A percentile compares a stretch with the other conserved stretches of the same genome.
phyloP scores from a whole-genome alignment of 2,888 invertebrate genomes.

The Sarcophaga rosellei region DNA sequence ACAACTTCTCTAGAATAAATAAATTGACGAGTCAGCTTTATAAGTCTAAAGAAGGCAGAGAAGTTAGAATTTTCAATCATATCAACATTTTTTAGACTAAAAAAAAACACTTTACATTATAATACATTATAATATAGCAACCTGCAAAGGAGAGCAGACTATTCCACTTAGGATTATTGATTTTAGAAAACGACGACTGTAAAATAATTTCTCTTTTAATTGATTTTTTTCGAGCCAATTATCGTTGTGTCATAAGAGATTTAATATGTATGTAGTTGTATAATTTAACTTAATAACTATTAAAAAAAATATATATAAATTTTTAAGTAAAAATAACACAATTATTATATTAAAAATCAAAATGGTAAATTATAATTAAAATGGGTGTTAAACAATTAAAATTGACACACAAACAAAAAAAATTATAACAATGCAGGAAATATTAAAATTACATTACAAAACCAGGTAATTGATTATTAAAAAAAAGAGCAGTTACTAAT shows the following conservation, averaged over 20 bases:
- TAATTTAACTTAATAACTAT: conserved; percentile 37
- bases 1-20: too few species aligned
- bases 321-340: conserved; percentile 23
- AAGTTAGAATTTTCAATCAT: too few species aligned
- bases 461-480: conserved; percentile 12
- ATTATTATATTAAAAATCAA: conserved; percentile 20
- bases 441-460: conserved; percentile 8
- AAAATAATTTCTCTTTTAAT: too few species aligned
- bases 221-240: conserved; percentile 13
- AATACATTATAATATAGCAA: too few species aligned
- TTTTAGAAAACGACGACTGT: too few species aligned
- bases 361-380: conserved; percentile 26
- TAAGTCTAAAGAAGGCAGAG: too few species aligned
- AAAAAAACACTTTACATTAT: too few species aligned
- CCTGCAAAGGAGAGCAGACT: too few species aligned
- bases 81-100: too few species aligned
- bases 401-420: conserved; percentile 39
- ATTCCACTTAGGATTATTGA: too few species aligned
- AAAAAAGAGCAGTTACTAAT: conserved; percentile 64
- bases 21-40: too few species aligned
- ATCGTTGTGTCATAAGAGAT: conserved; percentile 16
- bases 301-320: conserved; percentile 25
- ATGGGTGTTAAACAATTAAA: conserved; percentile 10
- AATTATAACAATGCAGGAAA: conserved; percentile 16
- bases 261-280: not conserved